Conservation (phyloP, 1,140 invertebrate species). For the Parapsyche elsis region DNA sequence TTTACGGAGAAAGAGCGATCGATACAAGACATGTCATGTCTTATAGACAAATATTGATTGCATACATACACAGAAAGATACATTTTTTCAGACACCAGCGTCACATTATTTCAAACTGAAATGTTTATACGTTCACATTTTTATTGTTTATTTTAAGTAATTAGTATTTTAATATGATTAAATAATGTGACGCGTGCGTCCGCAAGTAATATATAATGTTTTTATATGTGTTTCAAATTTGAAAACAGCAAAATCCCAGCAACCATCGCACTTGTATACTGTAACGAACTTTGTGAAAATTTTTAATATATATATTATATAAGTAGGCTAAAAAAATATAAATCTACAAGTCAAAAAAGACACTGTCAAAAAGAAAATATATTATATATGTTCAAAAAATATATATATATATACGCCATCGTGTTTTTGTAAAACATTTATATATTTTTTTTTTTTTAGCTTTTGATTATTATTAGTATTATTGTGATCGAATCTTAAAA, state of each 20-base stretch:
- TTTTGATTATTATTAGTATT: slow-evolving; percentile 27
- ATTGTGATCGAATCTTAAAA: background rate
- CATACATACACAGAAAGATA: slow-evolving; percentile 28
- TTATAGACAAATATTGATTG: slow-evolving; percentile 15
- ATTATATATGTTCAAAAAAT: slow-evolving; percentile 6
- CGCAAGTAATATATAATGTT: slow-evolving; percentile 36
- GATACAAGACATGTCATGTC: background rate
- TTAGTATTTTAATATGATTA: no score
- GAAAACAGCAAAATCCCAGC: slow-evolving; percentile 56
- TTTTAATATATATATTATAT: slow-evolving; percentile 52
- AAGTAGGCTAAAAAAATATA: slow-evolving; percentile 45
- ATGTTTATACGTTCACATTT: slow-evolving; percentile 8
- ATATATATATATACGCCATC: slow-evolving; percentile 20
- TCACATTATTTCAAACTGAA: background rate
- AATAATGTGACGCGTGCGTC: background rate
- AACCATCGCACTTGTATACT: slow-evolving; percentile 56
- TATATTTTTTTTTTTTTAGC: slow-evolving; percentile 37
- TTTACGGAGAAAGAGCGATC: background rate
- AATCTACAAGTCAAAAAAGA: slow-evolving; percentile 52
- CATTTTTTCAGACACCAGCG: slow-evolving; percentile 5
- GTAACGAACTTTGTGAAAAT: slow-evolving; percentile 53
- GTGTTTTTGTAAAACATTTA: slow-evolving; percentile 7
- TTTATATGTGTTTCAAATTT: slow-evolving; percentile 36
- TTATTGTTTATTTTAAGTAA: no score
- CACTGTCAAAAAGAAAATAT: slow-evolving; percentile 52